A percentile compares a stretch with the other conserved stretches of the same genome.
These are phyloP conservation scores for Bubo blakistoni DNA, from an alignment of 2,113 vertebrate species.

Conservation along the genomic window DNA sequence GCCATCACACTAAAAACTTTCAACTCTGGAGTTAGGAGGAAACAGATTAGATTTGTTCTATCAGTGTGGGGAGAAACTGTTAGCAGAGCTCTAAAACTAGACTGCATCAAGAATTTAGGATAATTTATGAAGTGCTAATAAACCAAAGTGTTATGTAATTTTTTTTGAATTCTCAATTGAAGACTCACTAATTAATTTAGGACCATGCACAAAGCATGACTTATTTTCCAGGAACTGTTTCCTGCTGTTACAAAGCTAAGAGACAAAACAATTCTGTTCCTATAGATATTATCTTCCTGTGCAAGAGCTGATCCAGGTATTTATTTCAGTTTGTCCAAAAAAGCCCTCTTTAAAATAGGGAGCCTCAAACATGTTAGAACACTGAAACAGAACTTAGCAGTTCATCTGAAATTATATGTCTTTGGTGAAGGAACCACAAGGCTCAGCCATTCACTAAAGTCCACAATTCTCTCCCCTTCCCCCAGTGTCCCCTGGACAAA, in stretches of 20 bases:
- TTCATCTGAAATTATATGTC: neutral
- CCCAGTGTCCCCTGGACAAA: neutral
- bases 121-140: conserved; percentile 32
- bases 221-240: neutral
- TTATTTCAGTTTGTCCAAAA: neutral
- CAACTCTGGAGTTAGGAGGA: neutral
- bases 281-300: neutral
- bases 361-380: neutral
- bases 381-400: neutral
- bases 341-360: neutral
- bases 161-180: neutral
- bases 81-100: neutral
- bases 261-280: neutral
- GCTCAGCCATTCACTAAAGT: neutral
- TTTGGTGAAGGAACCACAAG: neutral
- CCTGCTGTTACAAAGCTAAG: neutral
- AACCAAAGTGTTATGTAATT: neutral
- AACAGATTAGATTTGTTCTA: conserved; percentile 45
- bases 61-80: neutral
- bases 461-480: neutral
- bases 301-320: neutral
- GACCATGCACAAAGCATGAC: neutral
- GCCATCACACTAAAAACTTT: conserved; percentile 35
- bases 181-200: neutral
- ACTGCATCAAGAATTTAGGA: neutral